Evolutionary conservation across 2,888 invertebrate species (phyloP), one percentile per base, ranked within the genome.

Genomic region (Cephus pygmeus): DNA sequence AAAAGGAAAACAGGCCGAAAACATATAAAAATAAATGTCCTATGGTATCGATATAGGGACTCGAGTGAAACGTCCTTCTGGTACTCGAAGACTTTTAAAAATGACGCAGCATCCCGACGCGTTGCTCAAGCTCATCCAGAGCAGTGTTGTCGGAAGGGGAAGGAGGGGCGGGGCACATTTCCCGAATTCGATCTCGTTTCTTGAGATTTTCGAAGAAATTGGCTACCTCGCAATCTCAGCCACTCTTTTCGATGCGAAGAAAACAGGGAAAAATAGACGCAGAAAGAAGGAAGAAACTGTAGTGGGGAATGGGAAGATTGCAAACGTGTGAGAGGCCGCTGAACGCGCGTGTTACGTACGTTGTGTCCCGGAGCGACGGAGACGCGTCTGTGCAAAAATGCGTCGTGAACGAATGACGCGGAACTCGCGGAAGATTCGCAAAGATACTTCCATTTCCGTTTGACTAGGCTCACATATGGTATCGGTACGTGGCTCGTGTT

Each of bases 391-490:
- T 56, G 56, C 23, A 56, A 56, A 56, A 56, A 23, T 56, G 23
- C 56, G 56, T 23, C 56, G 56, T 2, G 23, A 56, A 56, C 56
- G 56, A 56, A 56, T 56, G 56, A 56, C 56, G 56, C 56, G 56
- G 23, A 56, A 56, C 56, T 23, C 23, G 9, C 9, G 85, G 81
- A 88, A 86, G 85, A 88, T 86, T 85, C 83, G 85, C 85, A 85
- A 85, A 86, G 84, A 86, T 86, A 86, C 87, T 86, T 84, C 85
- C 85, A 87, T 88, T 86, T 87, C 85, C 85, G 84, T 83, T 83
- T 83, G 82, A 81, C 83, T 81, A 79, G 83, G 78, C 83, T 83
- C 83, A 87, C 88, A 87, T 87, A 88, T 85, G 88, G 86, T 88
- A 87, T 88, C 87, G 85, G 56, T 56, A 56, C 23, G 23, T 56